Evolutionary conservation across 53 echinoderm and acorn worm species (phyloP), one percentile per base, ranked within the genome.

Genomic region (Luidia sarsii): DNA sequence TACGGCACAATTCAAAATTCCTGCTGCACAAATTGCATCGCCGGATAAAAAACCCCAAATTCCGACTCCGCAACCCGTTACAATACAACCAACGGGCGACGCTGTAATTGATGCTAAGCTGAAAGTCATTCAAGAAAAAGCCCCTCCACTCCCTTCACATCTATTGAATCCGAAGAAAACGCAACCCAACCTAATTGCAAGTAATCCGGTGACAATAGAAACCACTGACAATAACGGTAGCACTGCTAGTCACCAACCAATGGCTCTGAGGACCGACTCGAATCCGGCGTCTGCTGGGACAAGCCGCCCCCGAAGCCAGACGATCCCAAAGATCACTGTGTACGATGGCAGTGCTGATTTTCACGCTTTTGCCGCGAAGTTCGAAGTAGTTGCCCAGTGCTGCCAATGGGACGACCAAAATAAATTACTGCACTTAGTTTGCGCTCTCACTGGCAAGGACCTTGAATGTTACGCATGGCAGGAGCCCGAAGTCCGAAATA

Each of bases 381-480:
- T 38, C 24, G 72, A 54, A 54, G 55, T 38, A 36, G 37, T 72
- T 15, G 56, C 72, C 21, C 25, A 72, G 22, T 55, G 37, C 21
- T 72, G 72, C 37, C 19, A 72, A 20, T 72, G 56, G 46, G 20
- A 70, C 11, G 34, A 70, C 15, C 32, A 70, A 8, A 34, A 28
- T 37, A 64, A 36, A 36, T 19, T 64, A 13, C 10, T 64, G 19
- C 35, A 64, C 1, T 64, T 64, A 19, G 38, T 67, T 4, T 41
- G 67, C 1, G 67, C 67, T 3, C 45, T 67, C n/a, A 67, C 67
- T 1, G 67, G 67, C 7, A 67, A 67, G 43, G 67, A 41, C 25
- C 19, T 67, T 25, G 67, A 67, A 7, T 22, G 54, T 6, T 72
- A 72, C 39, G 56, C 72, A 2, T 55, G 72, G 39, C 55, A 37